Conservation (phyloP, 2,888 invertebrate species). For the Stenotaenia linearis region DNA sequence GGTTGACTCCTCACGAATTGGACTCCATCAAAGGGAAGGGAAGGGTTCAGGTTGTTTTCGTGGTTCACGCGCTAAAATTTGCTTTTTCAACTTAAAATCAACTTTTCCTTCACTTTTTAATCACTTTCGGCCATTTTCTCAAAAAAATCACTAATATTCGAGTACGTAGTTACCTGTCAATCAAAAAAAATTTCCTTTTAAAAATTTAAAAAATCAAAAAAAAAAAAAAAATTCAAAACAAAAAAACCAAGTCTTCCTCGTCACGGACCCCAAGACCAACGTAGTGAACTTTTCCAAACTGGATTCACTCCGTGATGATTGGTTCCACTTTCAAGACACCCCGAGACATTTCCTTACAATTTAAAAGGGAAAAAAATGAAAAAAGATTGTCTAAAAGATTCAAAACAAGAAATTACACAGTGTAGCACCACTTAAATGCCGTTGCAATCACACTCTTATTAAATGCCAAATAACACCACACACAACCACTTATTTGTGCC, state of each 20-base stretch:
- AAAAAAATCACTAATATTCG: neutral
- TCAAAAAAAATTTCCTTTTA: neutral
- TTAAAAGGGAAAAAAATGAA: neutral
- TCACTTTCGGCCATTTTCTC: neutral
- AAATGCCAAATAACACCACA: neutral
- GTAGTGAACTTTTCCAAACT: conserved; percentile 3
- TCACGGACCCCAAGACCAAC: neutral
- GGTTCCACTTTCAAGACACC: conserved; percentile 19
- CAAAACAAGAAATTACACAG: neutral
- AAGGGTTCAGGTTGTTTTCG: conserved; percentile 21
- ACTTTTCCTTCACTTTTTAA: neutral
- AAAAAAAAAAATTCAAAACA: too few species aligned
- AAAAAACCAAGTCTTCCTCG: neutral
- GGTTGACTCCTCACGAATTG: conserved; percentile 26
- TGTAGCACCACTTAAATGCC: conserved; percentile 6
- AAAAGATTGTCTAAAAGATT: neutral
- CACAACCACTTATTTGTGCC: neutral
- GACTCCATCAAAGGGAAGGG: neutral
- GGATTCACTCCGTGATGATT: conserved; percentile 6
- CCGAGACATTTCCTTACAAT: conserved; percentile 12
- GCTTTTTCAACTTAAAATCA: neutral
- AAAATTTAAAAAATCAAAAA: too few species aligned
- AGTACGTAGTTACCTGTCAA: neutral
- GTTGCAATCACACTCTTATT: conserved; percentile 6
- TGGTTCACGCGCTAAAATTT: neutral